These are phyloP conservation scores for Hylomyscus alleni DNA, from an alignment of 2,797 vertebrate genomes.

Conservation along the genomic window DNA sequence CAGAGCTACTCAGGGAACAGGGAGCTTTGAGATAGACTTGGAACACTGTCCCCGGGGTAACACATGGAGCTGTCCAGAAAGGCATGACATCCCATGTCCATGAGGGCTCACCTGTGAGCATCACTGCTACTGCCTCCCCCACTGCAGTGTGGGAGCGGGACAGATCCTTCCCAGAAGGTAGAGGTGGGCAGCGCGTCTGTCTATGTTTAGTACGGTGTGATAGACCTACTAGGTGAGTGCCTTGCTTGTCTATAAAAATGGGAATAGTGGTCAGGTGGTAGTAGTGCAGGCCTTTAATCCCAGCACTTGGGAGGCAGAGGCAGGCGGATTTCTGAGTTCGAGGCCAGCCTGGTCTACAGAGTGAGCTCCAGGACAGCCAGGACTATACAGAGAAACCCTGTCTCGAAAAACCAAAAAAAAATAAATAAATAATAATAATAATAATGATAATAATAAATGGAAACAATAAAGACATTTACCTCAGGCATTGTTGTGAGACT, in stretches of 20 bases:
- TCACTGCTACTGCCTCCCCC: neutral
- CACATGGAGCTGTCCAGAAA: neutral
- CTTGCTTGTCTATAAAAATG: conserved; percentile 7
- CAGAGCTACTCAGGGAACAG: neutral
- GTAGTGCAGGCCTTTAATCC: neutral
- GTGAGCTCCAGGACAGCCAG: neutral
- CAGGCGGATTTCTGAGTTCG: neutral
- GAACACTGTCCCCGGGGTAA: neutral
- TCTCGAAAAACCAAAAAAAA: neutral
- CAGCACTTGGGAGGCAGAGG: neutral
- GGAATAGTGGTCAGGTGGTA: neutral
- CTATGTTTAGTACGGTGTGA: neutral
- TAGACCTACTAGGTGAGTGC: neutral
- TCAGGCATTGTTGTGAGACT: neutral
- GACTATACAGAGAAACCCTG: neutral
- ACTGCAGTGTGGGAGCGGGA: neutral
- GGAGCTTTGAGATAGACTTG: neutral
- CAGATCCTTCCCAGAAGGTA: neutral
- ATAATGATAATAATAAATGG: neutral
- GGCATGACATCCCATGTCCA: neutral
- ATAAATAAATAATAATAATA: neutral
- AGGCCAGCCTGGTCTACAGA: neutral
- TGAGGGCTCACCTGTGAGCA: neutral
- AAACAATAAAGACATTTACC: neutral
- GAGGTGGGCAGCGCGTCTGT: neutral